Base-by-base conservation (phyloP, 2,888 invertebrate species). In the Caenorhabditis sulstoni region DNA sequence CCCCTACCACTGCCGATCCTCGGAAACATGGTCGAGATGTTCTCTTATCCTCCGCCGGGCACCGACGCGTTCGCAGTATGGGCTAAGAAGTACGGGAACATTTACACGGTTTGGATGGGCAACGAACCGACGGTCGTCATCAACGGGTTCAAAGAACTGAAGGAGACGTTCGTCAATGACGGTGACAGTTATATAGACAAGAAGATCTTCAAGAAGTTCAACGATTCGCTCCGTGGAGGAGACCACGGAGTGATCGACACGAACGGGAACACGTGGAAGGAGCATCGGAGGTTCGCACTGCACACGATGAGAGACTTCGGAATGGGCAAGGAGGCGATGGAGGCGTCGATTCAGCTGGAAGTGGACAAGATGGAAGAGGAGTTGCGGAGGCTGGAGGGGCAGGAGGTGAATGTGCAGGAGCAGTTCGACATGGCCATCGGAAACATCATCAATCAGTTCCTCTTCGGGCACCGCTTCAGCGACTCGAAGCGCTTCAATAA, bases 271-370 rank as follows among this genome's bases (percentile, higher is more conserved):
- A 52, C 53, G 9, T 83, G 83, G 84, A 78, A 68, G 39, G 81
- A 79, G 49, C 82, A 82, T 29, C 37, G 84, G 9, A 55, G 81
- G 12, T 84, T 83, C 47, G 68, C 76, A 2, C 44, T 84, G 16
- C 79, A 79, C 18, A 71, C 70, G 14, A 23, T 84, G 44, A 55
- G 70, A 52, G 81, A 84, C 41, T 79, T 84, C 35, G 84, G 84
- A 29, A 45, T 84, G 53, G 84, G 83, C n/a, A 80, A 80, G 52
- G 81, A 82, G 49, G 57, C 70, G 11, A 83, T 83, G 83, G 79
- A 82, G 39, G 64, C 68, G 23, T 77, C 68, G 61, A 78, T 78
- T 53, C 67, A 67, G 20, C 37, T 78, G 45, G 78, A 78, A 61
- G 58, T 64, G n/a, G 73, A 78, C 35, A 50, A 50, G 12, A 73